These are phyloP conservation scores for Drosophila elegans DNA, from an alignment of 1,140 invertebrate genomes.

Conservation along the genomic window DNA sequence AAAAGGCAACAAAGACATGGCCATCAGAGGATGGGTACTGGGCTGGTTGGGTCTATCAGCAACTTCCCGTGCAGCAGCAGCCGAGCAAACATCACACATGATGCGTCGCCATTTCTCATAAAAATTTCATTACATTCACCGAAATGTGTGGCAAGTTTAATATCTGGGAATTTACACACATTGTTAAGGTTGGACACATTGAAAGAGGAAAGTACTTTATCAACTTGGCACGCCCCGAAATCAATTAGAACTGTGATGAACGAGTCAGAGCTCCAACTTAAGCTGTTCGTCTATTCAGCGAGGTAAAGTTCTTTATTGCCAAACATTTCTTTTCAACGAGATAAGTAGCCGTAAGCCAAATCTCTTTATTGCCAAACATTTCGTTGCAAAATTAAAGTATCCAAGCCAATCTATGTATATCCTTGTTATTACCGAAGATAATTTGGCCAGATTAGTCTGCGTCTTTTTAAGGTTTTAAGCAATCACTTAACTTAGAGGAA, in stretches of 20 bases:
- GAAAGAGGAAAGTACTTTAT: not conserved
- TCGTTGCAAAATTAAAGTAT: not conserved
- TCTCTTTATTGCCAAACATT: not conserved
- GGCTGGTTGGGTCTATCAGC: conserved; percentile 30
- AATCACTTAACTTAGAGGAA: no score
- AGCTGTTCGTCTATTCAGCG: not conserved
- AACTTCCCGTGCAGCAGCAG: conserved; percentile 32
- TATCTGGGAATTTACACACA: conserved; percentile 13
- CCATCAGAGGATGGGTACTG: not conserved
- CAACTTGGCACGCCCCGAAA: not conserved
- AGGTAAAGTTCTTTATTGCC: conserved; percentile 5
- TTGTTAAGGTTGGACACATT: conserved; percentile 8
- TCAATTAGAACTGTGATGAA: conserved; percentile 1
- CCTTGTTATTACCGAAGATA: conserved; percentile 3
- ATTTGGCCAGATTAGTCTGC: not conserved
- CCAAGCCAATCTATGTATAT: not conserved
- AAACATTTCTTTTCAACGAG: not conserved
- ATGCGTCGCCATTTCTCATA: conserved; percentile 63
- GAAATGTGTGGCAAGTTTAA: conserved; percentile 33
- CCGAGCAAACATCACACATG: conserved; percentile 53
- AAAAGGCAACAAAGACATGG: conserved; percentile 63
- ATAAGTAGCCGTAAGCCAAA: not conserved
- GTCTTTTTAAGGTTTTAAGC: not conserved
- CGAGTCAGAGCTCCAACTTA: not conserved
- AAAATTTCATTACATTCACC: conserved; percentile 63